Conservation (phyloP, 2,888 invertebrate genomes). For the Gari tellinella region DNA sequence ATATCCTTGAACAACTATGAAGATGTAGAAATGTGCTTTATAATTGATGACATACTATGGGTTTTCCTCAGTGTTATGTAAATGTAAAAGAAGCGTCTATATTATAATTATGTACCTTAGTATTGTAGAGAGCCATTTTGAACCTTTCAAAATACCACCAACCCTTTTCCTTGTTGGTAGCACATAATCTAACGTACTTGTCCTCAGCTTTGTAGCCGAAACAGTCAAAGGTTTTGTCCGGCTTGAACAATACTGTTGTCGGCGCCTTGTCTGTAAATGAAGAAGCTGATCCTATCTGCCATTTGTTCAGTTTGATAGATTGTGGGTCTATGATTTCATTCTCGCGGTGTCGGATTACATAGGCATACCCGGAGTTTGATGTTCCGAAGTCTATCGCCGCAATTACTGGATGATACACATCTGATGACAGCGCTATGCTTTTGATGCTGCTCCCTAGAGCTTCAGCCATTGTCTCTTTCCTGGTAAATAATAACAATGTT, state of each 20-base stretch:
- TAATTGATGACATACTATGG: too few relatives aligned
- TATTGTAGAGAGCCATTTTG: slow-evolving; percentile 40
- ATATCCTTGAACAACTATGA: too few relatives aligned
- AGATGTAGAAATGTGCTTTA: too few relatives aligned
- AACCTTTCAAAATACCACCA: slow-evolving; percentile 44
- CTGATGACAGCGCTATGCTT: too few relatives aligned
- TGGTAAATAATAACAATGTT: too few relatives aligned
- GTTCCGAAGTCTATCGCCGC: slow-evolving; percentile 44
- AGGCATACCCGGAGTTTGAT: slow-evolving; percentile 33
- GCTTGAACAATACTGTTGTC: slow-evolving; percentile 29
- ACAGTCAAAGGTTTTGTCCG: slow-evolving; percentile 22
- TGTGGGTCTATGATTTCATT: slow-evolving; percentile 5
- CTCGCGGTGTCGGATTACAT: slow-evolving; percentile 23
- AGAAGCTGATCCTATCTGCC: slow-evolving; percentile 1
- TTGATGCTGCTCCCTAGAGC: too few relatives aligned
- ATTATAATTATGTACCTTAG: neutral
- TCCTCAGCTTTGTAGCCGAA: slow-evolving; percentile 46
- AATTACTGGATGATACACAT: slow-evolving; percentile 9
- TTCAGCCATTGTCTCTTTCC: too few relatives aligned
- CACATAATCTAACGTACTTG: slow-evolving; percentile 24
- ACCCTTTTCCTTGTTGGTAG: slow-evolving; percentile 18
- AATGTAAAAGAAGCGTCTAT: too few relatives aligned
- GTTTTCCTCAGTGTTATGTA: too few relatives aligned
- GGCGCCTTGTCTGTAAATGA: slow-evolving; percentile 30
- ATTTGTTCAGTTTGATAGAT: too few relatives aligned